Base-by-base conservation (phyloP, 1,140 invertebrate species). In the Lepidurus apus region DNA sequence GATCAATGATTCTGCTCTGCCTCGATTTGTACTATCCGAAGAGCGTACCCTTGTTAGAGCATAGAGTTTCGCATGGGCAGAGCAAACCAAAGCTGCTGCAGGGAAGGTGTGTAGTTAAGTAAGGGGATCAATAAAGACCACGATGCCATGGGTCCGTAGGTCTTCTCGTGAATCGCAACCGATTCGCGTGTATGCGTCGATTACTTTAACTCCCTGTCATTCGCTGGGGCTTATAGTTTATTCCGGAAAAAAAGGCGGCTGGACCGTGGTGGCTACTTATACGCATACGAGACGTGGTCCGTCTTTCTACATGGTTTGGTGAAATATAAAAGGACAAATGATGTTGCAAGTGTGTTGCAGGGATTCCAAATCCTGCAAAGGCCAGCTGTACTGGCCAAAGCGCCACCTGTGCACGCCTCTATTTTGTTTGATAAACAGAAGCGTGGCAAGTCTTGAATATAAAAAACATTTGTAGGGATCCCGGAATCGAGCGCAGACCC, bases 1-100 rank as follows among this genome's bases (percentile, higher is more conserved):
- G 53, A 65, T 65, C 53, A 65, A 65, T 65, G 53, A 65, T n/a
- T 65, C 53, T 65, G 53, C 53, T 65, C 17, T 65, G 53, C 21
- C 53, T 21, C 53, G 7, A 11, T 7, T 65, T 13, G 34, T 34
- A 34, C 17, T 65, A 65, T 13, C 53, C 10, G 53, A 65, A 65
- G 53, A 65, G 53, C 53, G 21, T 13, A 65, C 53, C 53, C 53
- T 65, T 65, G 53, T 65, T 65, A 65, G 17, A 34, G 34, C 34
- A 34, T 34, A 3, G 34, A 34, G 13, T 21, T 65, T 65, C 53
- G 13, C 53, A 21, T 21, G 53, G 53, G 53, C 17, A n/a, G 17
- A 65, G 53, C n/a, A 13, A 65, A 65, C 53, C 53, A 65, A 65
- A 65, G 53, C 53, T 65, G 10, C 53, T n/a, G 53, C 21, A 65